Base-by-base conservation (phyloP, 2,797 vertebrate species). In the Acestrorhynchus altus region DNA sequence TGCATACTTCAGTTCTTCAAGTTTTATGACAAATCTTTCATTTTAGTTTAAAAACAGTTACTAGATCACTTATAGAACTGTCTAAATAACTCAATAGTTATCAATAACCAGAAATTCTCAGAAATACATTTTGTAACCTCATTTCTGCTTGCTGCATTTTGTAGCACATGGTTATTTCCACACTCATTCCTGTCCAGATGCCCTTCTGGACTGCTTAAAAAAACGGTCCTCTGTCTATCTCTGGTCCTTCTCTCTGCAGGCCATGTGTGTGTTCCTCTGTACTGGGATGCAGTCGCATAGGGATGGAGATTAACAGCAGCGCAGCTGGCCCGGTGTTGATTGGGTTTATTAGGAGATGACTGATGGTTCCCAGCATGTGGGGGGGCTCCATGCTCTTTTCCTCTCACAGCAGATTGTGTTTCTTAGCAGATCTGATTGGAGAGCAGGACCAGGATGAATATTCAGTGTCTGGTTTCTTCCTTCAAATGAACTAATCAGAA, bases 181-280 rank as follows among this genome's bases (percentile, higher is more conserved):
- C 12, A 22, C 0, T 5, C 54, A 49, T 49, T n/a, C 39, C 24
- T 24, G 60, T 65, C 60, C 68, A 56, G 76, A 56, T 71, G 39
- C 16, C 42, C 61, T 51, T 8, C 51, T 51, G 52, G 28, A 26
- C 61, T 44, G 18, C 12, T 15, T 47, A n/a, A 12, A 8, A 47
- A 28, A 24, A 46, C 67, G 60, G 42, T 57, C 20, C 11, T 10
- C 81, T 86, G 47, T 87, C 84, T 70, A 69, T 84, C 61, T 42
- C 40, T 20, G 44, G 47, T 47, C 51, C 63, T 66, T 67, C 63
- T 52, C 44, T 57, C 61, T 57, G n/a, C 5, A 26, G 67, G n/a
- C 51, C 56, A 35, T 69, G 56, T 47, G 24, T 65, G 31, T 65
- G 24, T 15, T 10, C 28, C 12, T 31, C 13, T 39, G 70, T 18